Evolutionary conservation across 2,888 invertebrate species (phyloP).

Genomic region (Lymantria monacha): DNA sequence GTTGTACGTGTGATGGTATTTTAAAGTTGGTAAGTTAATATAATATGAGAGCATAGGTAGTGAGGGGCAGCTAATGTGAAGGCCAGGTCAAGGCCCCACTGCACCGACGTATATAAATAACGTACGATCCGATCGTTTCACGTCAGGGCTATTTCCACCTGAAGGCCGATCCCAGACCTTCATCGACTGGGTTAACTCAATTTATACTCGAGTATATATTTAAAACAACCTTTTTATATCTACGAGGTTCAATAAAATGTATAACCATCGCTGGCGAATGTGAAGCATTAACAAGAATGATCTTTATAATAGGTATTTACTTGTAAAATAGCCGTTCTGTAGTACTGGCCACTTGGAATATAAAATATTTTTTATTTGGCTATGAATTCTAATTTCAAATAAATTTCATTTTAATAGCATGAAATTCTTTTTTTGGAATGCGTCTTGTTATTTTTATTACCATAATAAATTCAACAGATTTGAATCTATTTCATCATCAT

Average conservation of each 20-base stretch:
- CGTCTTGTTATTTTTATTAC: no score
- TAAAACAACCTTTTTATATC: background rate
- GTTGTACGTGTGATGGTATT: conserved; percentile 33
- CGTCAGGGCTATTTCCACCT: conserved; percentile 43
- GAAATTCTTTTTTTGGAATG: no score
- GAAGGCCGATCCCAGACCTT: conserved; percentile 30
- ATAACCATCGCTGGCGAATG: no score
- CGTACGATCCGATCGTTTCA: conserved; percentile 43
- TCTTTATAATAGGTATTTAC: no score
- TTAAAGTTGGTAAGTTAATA: conserved; percentile 23
- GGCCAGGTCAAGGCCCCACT: conserved; percentile 67
- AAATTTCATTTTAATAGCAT: no score
- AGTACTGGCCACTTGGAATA: no score
- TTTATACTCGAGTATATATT: conserved; percentile 8
- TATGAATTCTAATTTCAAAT: no score
- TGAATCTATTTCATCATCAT: no score
- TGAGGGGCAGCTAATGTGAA: conserved; percentile 38
- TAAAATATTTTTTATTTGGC: no score
- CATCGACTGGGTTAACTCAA: conserved; percentile 25
- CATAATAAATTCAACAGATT: no score
- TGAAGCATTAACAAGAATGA: no score
- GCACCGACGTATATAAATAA: conserved; percentile 51
- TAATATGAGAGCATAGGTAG: conserved; percentile 2
- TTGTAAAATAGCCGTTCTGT: no score
- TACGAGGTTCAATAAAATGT: background rate